A percentile compares a stretch with the other conserved stretches of the same genome.
phyloP scores from a whole-genome alignment of 2,797 vertebrate species.

The Pseudochirops corinnae region DNA sequence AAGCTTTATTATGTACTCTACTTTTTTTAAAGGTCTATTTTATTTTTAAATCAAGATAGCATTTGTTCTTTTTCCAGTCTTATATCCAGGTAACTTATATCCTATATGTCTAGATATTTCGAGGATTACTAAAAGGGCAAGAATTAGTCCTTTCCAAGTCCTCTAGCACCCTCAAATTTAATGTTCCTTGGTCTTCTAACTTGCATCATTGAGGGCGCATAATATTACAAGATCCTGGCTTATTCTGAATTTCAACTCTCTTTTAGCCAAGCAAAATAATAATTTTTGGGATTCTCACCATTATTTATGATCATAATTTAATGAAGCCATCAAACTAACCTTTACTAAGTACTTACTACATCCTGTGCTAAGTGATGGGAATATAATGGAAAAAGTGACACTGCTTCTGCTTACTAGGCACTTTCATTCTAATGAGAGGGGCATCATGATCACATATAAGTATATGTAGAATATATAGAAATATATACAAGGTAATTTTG shows the following conservation, averaged over 20 bases:
- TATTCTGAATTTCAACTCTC: neutral
- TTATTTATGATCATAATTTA: neutral
- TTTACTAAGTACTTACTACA: neutral
- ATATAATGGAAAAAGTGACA: neutral
- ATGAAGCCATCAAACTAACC: neutral
- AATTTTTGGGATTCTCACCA: neutral
- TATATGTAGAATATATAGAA: neutral
- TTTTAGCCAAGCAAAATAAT: neutral
- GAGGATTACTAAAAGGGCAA: neutral
- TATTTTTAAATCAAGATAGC: neutral
- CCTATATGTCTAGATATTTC: neutral
- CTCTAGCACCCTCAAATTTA: neutral
- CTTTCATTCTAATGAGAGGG: neutral
- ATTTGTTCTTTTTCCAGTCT: neutral
- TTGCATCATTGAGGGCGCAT: neutral
- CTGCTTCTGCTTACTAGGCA: neutral
- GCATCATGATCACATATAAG: neutral
- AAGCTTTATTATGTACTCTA: neutral
- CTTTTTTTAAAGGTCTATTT: neutral
- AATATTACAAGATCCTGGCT: neutral
- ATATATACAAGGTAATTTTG: neutral
- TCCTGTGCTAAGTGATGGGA: neutral
- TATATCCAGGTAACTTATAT: neutral
- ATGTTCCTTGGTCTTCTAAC: neutral
- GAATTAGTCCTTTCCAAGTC: neutral